Evolutionary conservation across 2,797 vertebrate genomes (phyloP).

Genomic region (Malacoctenus gilli): DNA sequence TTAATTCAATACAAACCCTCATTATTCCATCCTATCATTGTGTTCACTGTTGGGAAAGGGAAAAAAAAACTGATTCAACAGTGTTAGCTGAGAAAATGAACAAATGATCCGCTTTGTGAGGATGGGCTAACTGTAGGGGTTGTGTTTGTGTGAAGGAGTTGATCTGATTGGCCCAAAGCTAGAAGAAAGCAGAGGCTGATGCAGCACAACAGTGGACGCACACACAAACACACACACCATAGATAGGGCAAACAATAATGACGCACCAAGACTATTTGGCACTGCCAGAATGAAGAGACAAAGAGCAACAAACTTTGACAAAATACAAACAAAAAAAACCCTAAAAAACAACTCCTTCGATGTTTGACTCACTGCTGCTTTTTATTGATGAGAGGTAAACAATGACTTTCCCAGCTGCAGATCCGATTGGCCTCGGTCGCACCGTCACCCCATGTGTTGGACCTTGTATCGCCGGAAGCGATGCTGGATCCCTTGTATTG

Average conservation of each 20-base stretch:
- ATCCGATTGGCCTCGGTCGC: neutral
- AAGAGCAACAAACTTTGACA: neutral
- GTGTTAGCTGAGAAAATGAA: conserved; percentile 34
- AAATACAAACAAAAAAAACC: neutral
- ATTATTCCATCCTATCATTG: conserved; percentile 44
- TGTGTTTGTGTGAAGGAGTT: conserved; percentile 13
- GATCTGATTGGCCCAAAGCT: conserved; percentile 6
- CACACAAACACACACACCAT: neutral
- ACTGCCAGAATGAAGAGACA: neutral
- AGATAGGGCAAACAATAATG: neutral
- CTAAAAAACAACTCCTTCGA: too few relatives aligned
- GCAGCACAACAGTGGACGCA: neutral
- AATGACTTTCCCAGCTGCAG: neutral
- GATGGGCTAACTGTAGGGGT: conserved; percentile 2
- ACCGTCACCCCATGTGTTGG: neutral
- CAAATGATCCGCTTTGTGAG: conserved; percentile 32
- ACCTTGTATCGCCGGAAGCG: too few relatives aligned
- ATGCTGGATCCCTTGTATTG: too few relatives aligned
- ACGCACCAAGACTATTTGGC: neutral
- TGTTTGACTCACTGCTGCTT: neutral
- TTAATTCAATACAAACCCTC: conserved; percentile 44
- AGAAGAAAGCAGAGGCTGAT: neutral
- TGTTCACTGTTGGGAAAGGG: conserved; percentile 28
- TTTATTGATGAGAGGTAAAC: conserved; percentile 1
- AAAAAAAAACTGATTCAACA: conserved; percentile 30